Percentiles rank a stretch among this genome's conserved stretches.
Conservation (phyloP, 2,797 vertebrate genomes). For the Octomys mimax region DNA sequence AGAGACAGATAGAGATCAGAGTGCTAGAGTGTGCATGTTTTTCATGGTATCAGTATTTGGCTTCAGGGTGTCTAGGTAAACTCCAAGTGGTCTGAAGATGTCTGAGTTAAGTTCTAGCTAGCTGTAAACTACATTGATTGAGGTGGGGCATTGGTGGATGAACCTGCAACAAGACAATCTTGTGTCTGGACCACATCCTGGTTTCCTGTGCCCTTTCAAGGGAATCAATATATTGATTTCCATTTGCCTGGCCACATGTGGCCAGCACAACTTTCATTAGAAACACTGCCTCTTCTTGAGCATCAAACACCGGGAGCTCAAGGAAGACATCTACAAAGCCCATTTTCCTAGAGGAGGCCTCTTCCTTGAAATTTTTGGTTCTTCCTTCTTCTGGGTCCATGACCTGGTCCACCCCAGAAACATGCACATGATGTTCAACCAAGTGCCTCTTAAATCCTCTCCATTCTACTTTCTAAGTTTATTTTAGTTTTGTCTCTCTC, state of each 20-base stretch:
- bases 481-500: not conserved
- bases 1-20: not conserved
- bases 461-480: not conserved
- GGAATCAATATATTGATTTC: conserved; percentile 75
- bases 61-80: conserved; percentile 58
- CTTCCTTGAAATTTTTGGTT: not conserved
- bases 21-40: not conserved
- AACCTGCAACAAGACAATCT: conserved; percentile 59
- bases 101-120: conserved; percentile 48
- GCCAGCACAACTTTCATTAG: conserved; percentile 34
- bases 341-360: not conserved
- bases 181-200: conserved; percentile 59
- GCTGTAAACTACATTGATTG: conserved; percentile 31
- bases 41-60: not conserved
- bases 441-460: not conserved
- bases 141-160: conserved; percentile 44
- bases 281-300: not conserved
- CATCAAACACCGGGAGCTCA: not conserved
- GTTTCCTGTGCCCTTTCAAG: conserved; percentile 69
- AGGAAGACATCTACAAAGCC: not conserved
- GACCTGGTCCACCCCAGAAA: not conserved
- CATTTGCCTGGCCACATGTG: conserved; percentile 47
- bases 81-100: not conserved
- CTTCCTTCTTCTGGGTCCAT: not conserved
- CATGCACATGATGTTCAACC: not conserved